Base-by-base conservation (phyloP, 2,113 vertebrate species). In the Aleadryas rufinucha region DNA sequence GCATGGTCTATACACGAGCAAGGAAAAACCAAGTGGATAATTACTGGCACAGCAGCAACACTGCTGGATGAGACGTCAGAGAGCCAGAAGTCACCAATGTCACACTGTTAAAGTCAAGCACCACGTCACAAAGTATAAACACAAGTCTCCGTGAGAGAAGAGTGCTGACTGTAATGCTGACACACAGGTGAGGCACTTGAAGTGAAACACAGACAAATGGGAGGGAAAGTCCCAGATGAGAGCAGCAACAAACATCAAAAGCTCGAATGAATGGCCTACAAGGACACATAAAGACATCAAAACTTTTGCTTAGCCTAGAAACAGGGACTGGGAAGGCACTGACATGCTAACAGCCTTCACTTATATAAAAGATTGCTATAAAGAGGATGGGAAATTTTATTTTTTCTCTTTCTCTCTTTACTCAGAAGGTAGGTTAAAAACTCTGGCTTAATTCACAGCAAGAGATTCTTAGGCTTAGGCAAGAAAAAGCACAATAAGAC, bases 1-100 rank as follows among this genome's bases (percentile, higher is more conserved):
- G 60, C 44, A 4, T 5, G 21, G 49, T 41, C 66, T 93, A 1
- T 22, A n/a, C 8, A 13, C 0, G 0, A 52, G 61, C 82, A 78
- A 78, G 52, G 60, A 23, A 84, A 92, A 96, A 33, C 10, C 84
- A 75, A 82, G 64, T 52, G 53, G 11, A 4, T 64, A 93, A 91
- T 87, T 95, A 93, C 74, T 79, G 82, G 45, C 74, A 82, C 84
- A 94, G 81, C 90, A 91, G 92, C 57, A 60, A 21, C 41, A 17
- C 70, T 85, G 71, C 79, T 85, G 66, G 78, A 79, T 57, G 70
- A 89, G 78, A 69, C 1, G 2, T n/a, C 61, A 79, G 52, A 87
- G 81, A 78, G 75, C 13, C 81, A 85, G 35, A 77, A 92, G 87
- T 45, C 92, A 96, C 57, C 61, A 45, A 3, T 35, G 26, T 79